These are phyloP conservation scores for Leptopilina clavipes DNA, from an alignment of 1,140 invertebrate genomes.

Conservation along the genomic window DNA sequence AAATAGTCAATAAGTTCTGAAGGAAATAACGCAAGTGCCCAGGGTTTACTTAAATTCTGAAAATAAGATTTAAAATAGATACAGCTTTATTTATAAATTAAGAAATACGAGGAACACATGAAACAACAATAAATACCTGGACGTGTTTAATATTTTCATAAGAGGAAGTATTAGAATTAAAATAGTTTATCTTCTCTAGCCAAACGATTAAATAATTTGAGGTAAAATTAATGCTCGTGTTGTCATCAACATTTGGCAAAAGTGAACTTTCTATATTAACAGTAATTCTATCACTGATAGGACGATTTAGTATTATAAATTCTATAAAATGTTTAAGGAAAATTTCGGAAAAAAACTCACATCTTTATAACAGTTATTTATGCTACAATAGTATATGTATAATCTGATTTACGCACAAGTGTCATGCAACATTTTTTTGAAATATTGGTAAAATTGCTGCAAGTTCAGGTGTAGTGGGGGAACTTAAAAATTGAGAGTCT, in stretches of 20 bases:
- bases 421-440: too few relatives aligned
- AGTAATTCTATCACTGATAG: constrained; percentile 55
- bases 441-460: too few relatives aligned
- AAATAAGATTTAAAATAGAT: constrained; percentile 39
- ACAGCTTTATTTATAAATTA: constrained; percentile 10
- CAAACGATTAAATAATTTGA: constrained; percentile 72
- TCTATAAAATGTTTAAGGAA: constrained; percentile 43
- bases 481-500: too few relatives aligned
- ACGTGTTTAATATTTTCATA: background rate
- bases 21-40: constrained; percentile 73
- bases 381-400: too few relatives aligned
- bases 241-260: constrained; percentile 63
- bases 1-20: constrained; percentile 74
- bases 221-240: constrained; percentile 69
- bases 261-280: constrained; percentile 75
- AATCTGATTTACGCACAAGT: too few relatives aligned
- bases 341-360: constrained; percentile 26
- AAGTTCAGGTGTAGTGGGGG: too few relatives aligned
- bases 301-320: constrained; percentile 36
- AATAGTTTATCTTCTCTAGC: constrained; percentile 67
- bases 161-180: background rate
- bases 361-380: background rate
- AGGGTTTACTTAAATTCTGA: constrained; percentile 75
- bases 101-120: background rate
- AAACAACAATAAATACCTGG: constrained; percentile 25